A percentile compares a stretch with the other conserved stretches of the same genome.
These are phyloP conservation scores for Lepus europaeus DNA, from an alignment of 2,113 vertebrate genomes.

Conservation along the genomic window DNA sequence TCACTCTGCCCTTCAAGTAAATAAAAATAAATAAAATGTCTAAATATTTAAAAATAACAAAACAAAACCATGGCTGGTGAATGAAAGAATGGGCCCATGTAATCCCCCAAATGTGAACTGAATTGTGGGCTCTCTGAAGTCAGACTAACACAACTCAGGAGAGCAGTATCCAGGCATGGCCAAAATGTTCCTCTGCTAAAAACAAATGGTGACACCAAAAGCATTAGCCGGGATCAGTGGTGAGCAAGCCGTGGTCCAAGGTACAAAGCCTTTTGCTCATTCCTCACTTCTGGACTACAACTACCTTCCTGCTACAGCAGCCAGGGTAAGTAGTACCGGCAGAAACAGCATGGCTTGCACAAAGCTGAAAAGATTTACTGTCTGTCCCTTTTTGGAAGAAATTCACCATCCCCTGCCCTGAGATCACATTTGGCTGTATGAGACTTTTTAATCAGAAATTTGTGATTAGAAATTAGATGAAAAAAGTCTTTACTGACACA, in stretches of 20 bases:
- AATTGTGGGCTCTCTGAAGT: background rate
- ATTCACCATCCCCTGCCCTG: background rate
- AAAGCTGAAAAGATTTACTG: background rate
- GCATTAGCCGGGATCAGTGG: background rate
- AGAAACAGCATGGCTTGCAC: rapidly evolving
- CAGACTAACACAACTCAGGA: background rate
- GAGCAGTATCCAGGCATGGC: background rate
- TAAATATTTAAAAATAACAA: too few species aligned
- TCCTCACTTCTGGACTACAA: rapidly evolving
- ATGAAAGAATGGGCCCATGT: background rate
- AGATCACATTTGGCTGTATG: background rate
- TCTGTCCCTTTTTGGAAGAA: background rate
- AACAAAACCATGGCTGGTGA: too few species aligned
- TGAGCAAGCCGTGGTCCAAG: background rate
- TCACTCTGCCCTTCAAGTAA: too few species aligned
- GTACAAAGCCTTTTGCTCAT: rapidly evolving
- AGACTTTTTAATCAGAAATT: background rate
- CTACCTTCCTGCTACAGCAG: background rate
- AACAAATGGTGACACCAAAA: background rate
- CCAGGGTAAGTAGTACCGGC: background rate
- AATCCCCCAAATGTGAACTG: background rate
- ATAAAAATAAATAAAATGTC: too few species aligned
- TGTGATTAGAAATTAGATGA: background rate
- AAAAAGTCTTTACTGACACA: background rate
- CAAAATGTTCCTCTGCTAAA: background rate